phyloP scores from a whole-genome alignment of 92 coral and sea anemone genomes.

The Epizoanthus rinbou region DNA sequence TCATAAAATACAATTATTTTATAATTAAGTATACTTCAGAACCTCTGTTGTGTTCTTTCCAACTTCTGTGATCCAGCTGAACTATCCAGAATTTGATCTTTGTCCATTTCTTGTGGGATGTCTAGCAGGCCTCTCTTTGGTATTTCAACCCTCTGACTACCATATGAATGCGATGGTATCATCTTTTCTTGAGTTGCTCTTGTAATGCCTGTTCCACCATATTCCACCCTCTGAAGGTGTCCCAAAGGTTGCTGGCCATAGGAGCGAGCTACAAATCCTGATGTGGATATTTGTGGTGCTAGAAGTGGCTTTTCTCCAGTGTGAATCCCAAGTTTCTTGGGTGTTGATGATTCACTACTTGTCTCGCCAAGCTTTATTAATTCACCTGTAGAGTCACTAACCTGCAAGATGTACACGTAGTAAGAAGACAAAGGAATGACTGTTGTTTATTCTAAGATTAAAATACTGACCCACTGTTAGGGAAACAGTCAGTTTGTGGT shows the following conservation, averaged over 20 bases:
- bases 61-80: not conserved
- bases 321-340: not conserved
- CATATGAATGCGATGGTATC: not conserved
- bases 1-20: too few species aligned
- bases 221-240: not conserved
- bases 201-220: not conserved
- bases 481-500: not conserved
- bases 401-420: slow-evolving; percentile 7
- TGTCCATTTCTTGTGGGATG: slow-evolving; percentile 4
- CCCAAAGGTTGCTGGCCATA: not conserved
- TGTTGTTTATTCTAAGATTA: not conserved
- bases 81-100: not conserved
- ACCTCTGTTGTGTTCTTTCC: slow-evolving; percentile 11
- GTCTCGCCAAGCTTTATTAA: slow-evolving; percentile 77
- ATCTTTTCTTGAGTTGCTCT: not conserved
- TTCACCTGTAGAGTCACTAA: slow-evolving; percentile 85
- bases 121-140: not conserved
- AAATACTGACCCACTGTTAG: not conserved
- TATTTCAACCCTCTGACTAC: not conserved
- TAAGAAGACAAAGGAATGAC: not conserved
- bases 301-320: not conserved
- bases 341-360: slow-evolving; percentile 44
- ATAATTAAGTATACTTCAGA: not conserved
- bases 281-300: not conserved
- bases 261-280: not conserved